Evolutionary conservation across 2,113 vertebrate genomes (phyloP).

Genomic region (Hippocampus mohnikei): DNA sequence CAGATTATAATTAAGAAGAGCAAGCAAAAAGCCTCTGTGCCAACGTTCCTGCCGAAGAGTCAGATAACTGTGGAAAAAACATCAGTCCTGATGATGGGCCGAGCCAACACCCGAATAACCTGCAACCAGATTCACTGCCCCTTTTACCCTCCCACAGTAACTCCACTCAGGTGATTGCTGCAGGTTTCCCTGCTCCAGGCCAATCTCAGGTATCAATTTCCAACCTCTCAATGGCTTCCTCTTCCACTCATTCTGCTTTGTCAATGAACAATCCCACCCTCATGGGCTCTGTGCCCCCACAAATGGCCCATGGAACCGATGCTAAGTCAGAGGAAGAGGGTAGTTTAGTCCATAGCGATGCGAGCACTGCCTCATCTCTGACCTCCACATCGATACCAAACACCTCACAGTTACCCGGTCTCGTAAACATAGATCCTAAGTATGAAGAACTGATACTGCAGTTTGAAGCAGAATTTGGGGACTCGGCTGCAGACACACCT

Average conservation of each 20-base stretch:
- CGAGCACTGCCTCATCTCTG: constrained; percentile 59
- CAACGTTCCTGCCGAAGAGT: constrained; percentile 82
- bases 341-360: constrained; percentile 39
- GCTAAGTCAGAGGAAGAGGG: constrained; percentile 45
- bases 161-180: constrained; percentile 72
- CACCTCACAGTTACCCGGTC: constrained; percentile 55
- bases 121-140: constrained; percentile 59
- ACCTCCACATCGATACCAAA: constrained; percentile 52
- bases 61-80: constrained; percentile 83
- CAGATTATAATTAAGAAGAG: constrained; percentile 87
- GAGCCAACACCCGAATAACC: constrained; percentile 45
- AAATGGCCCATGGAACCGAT: constrained; percentile 26
- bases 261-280: constrained; percentile 48
- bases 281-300: constrained; percentile 26
- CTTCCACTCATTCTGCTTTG: constrained; percentile 43
- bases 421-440: constrained; percentile 83
- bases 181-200: constrained; percentile 71
- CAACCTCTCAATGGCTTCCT: constrained; percentile 56
- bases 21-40: constrained; percentile 84
- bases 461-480: constrained; percentile 94
- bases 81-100: constrained; percentile 54
- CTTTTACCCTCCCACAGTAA: constrained; percentile 46
- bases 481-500: constrained; percentile 59
- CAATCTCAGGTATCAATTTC: constrained; percentile 89
- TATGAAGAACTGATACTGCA: constrained; percentile 92